Evolutionary conservation across 2,113 vertebrate genomes (phyloP), one percentile per base, ranked within the genome.

Genomic region (Ammodytes marinus): DNA sequence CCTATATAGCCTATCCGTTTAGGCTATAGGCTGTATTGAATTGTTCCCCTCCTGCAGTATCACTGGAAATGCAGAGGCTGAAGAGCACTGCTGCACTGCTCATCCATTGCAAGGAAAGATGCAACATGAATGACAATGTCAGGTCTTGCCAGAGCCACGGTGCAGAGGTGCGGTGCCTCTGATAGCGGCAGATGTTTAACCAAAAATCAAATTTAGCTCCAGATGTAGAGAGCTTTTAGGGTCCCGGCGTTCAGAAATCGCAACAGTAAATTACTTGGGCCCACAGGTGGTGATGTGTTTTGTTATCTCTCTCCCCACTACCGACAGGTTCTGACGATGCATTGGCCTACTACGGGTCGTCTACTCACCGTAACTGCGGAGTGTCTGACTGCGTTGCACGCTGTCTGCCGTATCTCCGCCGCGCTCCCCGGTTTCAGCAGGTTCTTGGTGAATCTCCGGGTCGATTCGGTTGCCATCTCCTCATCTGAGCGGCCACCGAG

Each of bases 391-490:
- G 94, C 95, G 85, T 92, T 93, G 70, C 95, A 96, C 13, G 96
- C 96, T 70, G 95, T 97, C 89, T 96, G 96, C 59, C 97, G 91
- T 43, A 96, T 96, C 94, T 97, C 97, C 43, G 96, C 96, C 45
- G 97, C 96, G 91, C 92, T 95, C 79, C 97, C 96, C 9, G 97
- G 96, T 85, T 97, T 95, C 91, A 97, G 95, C 69, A 97, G 96
- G 96, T 96, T 97, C 76, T 96, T 97, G 60, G 97, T 97, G 93
- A 99, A 98, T 95, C 96, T 96, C 95, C 97, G 96, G 79, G 94
- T 95, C 74, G 92, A 94, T 85, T 95, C 94, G 76, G 94, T 95
- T 89, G 95, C 95, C 96, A 95, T 96, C 79, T 95, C 94, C 93
- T 91, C 94, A 95, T 95, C 90, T 71, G 94, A 91, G 84, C 92